phyloP scores from a whole-genome alignment of 2,888 invertebrate species.

The Ellobium chinense region DNA sequence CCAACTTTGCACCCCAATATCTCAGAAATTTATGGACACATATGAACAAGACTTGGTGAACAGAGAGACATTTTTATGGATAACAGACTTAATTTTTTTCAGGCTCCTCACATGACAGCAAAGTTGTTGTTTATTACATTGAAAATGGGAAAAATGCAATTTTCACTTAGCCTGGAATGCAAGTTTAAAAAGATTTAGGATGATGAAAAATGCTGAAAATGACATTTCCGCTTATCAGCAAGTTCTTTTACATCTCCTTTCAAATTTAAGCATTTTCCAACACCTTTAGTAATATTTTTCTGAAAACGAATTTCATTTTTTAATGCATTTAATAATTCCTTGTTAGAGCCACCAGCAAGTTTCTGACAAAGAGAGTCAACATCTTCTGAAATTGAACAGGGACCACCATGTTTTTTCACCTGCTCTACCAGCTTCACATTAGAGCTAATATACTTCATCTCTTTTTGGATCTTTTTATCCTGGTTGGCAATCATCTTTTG shows the following conservation, averaged over 20 bases:
- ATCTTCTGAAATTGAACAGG: not conserved
- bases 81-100: not conserved
- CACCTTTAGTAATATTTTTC: not conserved
- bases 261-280: not conserved
- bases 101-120: not conserved
- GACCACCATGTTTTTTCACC: conserved; percentile 1
- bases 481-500: not conserved
- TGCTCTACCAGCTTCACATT: not conserved
- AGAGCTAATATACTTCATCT: not conserved
- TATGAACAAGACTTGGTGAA: not conserved
- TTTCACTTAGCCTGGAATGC: not conserved
- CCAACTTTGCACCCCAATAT: not conserved
- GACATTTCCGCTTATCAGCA: not conserved
- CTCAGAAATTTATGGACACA: not conserved
- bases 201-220: too few species aligned
- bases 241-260: not conserved
- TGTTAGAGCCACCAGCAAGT: not conserved
- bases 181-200: too few species aligned
- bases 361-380: not conserved
- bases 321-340: not conserved
- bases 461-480: not conserved
- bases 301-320: not conserved
- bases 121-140: not conserved
- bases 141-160: not conserved
- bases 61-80: not conserved